Percentiles rank a stretch among this genome's conserved stretches.
Conservation (phyloP, 2,888 invertebrate genomes). For the Psococerastis gibbosa region DNA sequence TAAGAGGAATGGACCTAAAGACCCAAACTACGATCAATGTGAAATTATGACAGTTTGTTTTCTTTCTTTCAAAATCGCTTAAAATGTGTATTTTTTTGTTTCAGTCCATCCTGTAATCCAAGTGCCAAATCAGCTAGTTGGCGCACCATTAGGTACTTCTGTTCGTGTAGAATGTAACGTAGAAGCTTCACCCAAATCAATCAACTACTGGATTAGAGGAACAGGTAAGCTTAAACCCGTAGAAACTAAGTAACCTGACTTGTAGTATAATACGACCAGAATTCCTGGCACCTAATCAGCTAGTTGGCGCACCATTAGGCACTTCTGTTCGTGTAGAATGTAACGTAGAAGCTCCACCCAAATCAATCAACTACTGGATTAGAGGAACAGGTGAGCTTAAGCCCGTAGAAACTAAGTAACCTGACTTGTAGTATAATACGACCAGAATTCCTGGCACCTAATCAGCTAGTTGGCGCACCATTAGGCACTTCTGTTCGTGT, state of each 20-base stretch:
- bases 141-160: slow-evolving; percentile 70
- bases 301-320: slow-evolving; percentile 71
- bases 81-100: slow-evolving; percentile 24
- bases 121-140: slow-evolving; percentile 81
- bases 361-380: slow-evolving; percentile 81
- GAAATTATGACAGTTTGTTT: too few species aligned
- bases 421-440: slow-evolving; percentile 52
- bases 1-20: too few species aligned
- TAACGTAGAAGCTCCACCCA: slow-evolving; percentile 76
- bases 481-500: slow-evolving; percentile 68
- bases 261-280: slow-evolving; percentile 62
- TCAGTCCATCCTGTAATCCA: slow-evolving; percentile 80
- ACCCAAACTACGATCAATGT: too few species aligned
- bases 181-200: slow-evolving; percentile 75
- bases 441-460: slow-evolving; percentile 79
- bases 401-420: too few species aligned
- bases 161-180: slow-evolving; percentile 77
- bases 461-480: slow-evolving; percentile 79
- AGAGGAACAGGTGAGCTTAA: slow-evolving; percentile 57
- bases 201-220: slow-evolving; percentile 79
- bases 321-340: slow-evolving; percentile 78
- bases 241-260: too few species aligned
- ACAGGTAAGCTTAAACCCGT: slow-evolving; percentile 53
- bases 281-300: slow-evolving; percentile 80
- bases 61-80: too few species aligned